phyloP scores from a whole-genome alignment of 2,888 invertebrate species.

The Leptopterna dolabrata region DNA sequence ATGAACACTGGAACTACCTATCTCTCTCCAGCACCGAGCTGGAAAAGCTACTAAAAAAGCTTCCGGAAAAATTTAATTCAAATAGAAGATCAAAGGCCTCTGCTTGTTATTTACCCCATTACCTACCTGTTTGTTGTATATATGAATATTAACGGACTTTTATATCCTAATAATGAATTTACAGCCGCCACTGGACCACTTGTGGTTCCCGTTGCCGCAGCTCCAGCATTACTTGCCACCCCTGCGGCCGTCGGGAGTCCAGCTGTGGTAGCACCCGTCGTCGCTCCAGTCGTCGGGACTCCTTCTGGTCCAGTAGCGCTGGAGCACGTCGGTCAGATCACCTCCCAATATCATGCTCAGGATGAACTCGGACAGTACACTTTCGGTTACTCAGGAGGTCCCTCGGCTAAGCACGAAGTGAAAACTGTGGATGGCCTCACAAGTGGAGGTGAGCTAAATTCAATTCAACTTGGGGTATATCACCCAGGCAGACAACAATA shows the following conservation, averaged over 20 bases:
- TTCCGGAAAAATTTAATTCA: no score
- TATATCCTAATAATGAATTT: background rate
- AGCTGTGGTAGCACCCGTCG: background rate
- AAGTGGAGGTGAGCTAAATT: slow-evolving; percentile 67
- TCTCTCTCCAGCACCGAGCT: no score
- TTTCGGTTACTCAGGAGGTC: slow-evolving; percentile 75
- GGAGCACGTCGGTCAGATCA: slow-evolving; percentile 62
- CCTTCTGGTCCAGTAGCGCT: slow-evolving; percentile 67
- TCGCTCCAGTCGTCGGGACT: slow-evolving; percentile 27
- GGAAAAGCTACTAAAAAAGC: no score
- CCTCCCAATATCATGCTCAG: slow-evolving; percentile 72
- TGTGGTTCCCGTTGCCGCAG: background rate
- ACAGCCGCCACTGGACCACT: background rate
- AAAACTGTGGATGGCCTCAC: slow-evolving; percentile 72
- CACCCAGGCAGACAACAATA: no score
- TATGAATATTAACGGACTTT: no score
- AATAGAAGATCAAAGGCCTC: no score
- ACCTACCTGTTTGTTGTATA: background rate
- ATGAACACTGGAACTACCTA: no score
- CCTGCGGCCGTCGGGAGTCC: slow-evolving; percentile 66
- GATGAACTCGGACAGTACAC: slow-evolving; percentile 72
- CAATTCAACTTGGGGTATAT: no score
- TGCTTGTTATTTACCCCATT: no score
- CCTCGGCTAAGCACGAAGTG: slow-evolving; percentile 75
- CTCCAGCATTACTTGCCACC: slow-evolving; percentile 66